Evolutionary conservation across 1,140 invertebrate species (phyloP).

Genomic region (Hyposmocoma kahamanoa): DNA sequence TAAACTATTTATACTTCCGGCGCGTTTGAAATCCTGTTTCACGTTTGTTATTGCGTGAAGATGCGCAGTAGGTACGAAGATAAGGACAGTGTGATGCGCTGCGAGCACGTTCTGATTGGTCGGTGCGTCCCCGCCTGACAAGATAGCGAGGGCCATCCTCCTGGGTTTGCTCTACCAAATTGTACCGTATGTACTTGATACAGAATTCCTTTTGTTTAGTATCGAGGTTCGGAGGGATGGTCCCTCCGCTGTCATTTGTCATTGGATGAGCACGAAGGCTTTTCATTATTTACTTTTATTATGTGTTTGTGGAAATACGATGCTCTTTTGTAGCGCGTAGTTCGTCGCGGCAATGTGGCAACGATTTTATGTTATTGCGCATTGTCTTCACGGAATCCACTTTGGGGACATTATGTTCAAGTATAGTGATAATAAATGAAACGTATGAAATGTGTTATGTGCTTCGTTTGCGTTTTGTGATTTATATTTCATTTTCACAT

Average conservation of each 20-base stretch:
- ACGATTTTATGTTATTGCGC: too few relatives aligned
- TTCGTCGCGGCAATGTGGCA: too few relatives aligned
- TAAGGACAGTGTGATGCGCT: conserved; percentile 60
- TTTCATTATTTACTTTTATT: conserved; percentile 47
- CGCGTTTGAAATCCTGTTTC: background rate
- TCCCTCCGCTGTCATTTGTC: conserved; percentile 66
- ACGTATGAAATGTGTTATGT: too few relatives aligned
- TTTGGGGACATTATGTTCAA: too few relatives aligned
- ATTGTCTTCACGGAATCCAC: too few relatives aligned
- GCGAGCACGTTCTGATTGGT: conserved; percentile 45
- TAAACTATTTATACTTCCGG: conserved; percentile 1
- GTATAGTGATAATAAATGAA: too few relatives aligned
- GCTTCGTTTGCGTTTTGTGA: too few relatives aligned
- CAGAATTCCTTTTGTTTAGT: conserved; percentile 34
- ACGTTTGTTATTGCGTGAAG: background rate
- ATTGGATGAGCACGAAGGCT: conserved; percentile 64
- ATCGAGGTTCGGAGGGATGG: conserved; percentile 48
- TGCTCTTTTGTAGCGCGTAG: too few relatives aligned
- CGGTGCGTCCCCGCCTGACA: conserved; percentile 62
- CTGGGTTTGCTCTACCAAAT: conserved; percentile 16
- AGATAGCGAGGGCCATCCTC: conserved; percentile 69
- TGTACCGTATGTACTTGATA: conserved; percentile 9
- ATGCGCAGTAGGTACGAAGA: conserved; percentile 55
- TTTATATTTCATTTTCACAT: too few relatives aligned
- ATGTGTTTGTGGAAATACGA: background rate